Evolutionary conservation across 2,113 vertebrate genomes (phyloP).

Genomic region (Notarius lentiginosus): DNA sequence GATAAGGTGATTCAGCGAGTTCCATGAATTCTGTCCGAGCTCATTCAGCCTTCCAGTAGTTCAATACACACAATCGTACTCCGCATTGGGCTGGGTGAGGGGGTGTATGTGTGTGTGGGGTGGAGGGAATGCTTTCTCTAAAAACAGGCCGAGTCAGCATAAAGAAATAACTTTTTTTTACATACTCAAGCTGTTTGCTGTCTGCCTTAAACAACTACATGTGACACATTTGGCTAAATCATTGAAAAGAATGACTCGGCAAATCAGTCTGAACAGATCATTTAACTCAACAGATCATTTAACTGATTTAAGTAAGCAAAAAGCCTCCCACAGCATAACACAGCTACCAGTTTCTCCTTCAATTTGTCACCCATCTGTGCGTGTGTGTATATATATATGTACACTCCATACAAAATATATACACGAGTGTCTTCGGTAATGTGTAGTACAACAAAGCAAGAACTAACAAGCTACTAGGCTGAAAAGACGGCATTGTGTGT

Average conservation of each 20-base stretch:
- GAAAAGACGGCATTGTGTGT: background rate
- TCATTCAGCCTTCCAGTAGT: background rate
- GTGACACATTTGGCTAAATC: background rate
- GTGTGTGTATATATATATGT: background rate
- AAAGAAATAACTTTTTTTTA: background rate
- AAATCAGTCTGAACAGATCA: conserved; percentile 1
- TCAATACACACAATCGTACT: background rate
- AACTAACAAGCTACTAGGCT: background rate
- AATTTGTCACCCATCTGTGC: background rate
- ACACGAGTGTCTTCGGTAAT: background rate
- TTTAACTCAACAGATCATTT: conserved; percentile 11
- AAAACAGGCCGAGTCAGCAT: background rate
- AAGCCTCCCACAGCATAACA: background rate
- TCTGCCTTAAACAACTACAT: background rate
- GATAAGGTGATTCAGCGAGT: background rate
- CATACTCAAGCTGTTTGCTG: background rate
- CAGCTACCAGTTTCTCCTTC: background rate
- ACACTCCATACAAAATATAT: background rate
- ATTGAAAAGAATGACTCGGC: background rate
- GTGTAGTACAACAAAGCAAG: background rate
- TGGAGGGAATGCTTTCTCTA: background rate
- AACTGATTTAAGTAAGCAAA: conserved; percentile 23
- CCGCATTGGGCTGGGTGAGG: background rate
- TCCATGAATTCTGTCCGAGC: background rate
- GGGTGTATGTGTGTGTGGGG: background rate